Base-by-base conservation (phyloP, 2,888 invertebrate genomes). In the Rhamnusium bicolor region DNA sequence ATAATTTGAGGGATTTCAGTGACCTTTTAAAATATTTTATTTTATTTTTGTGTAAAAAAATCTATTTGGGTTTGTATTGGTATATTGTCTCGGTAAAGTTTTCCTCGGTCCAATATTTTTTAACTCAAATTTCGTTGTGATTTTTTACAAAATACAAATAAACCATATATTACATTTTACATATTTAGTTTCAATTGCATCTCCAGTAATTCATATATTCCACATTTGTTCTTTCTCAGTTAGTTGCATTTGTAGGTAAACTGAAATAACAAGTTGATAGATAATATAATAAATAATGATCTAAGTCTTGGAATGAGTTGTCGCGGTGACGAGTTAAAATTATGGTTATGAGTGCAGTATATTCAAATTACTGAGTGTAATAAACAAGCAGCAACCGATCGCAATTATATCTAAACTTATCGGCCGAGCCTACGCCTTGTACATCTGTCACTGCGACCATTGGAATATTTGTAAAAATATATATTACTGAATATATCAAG, bases 341-440 rank as follows among this genome's bases (percentile, higher is more conserved):
- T 79, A 81, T 79, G 75, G 79, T 71, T 68, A 72, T 69, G 72
- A 69, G 67, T 70, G 78, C 77, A 77, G 75, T 82, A 82, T 82
- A 82, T 82, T 83, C 80, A 83, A 82, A 83, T 83, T 80, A 80
- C 78, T 76, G 79, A 74, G 74, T 74, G 81, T 75, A 79, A 83
- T 83, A 83, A 83, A 83, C 81, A 80, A 80, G 80, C 80, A 75
- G 74, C 80, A 77, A 74, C 80, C 80, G 80, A 79, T 80, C 78
- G 79, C 78, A 79, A 79, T 78, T 79, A 79, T 78, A 81, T 80
- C 79, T 77, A 79, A 79, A 79, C 78, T 79, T 77, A 77, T 77
- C 74, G 74, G 68, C 53, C 53, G 51, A 32, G 53, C 65, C 65
- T 65, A 65, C 65, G 65, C 65, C 63, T 65, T 53, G 47, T 65